Percentiles rank a stretch among this genome's conserved stretches.
phyloP scores from a whole-genome alignment of 2,797 vertebrate genomes.

The Heterohyrax brucei region DNA sequence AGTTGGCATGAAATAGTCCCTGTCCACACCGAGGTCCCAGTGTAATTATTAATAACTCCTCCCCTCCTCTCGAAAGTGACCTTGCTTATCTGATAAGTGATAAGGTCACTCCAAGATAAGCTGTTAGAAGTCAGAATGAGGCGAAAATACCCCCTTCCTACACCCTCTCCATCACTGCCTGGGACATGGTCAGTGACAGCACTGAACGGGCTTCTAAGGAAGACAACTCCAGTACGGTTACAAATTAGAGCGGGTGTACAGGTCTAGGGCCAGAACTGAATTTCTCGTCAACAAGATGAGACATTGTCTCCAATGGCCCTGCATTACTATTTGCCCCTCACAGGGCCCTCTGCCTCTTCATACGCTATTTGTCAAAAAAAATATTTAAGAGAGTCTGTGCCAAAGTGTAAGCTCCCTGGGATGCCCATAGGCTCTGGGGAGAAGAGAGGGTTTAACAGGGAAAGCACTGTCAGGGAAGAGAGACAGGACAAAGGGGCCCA shows the following conservation, averaged over 20 bases:
- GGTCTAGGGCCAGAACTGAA: not conserved
- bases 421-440: not conserved
- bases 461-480: not conserved
- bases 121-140: not conserved
- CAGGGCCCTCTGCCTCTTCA: not conserved
- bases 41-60: not conserved
- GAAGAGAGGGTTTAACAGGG: not conserved
- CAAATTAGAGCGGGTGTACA: not conserved
- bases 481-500: not conserved
- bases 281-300: not conserved
- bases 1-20: not conserved
- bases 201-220: not conserved
- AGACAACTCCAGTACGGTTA: not conserved
- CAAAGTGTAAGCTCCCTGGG: not conserved
- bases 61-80: not conserved
- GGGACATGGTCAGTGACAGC: not conserved
- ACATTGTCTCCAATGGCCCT: not conserved
- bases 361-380: not conserved
- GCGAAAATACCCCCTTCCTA: not conserved
- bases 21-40: not conserved
- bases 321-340: not conserved
- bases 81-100: conserved; percentile 11
- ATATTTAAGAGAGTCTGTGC: not conserved
- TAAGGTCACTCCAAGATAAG: not conserved
- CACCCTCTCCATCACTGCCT: too few species aligned